These are phyloP conservation scores for Phoxinus phoxinus DNA, from an alignment of 2,113 vertebrate species.

Conservation along the genomic window DNA sequence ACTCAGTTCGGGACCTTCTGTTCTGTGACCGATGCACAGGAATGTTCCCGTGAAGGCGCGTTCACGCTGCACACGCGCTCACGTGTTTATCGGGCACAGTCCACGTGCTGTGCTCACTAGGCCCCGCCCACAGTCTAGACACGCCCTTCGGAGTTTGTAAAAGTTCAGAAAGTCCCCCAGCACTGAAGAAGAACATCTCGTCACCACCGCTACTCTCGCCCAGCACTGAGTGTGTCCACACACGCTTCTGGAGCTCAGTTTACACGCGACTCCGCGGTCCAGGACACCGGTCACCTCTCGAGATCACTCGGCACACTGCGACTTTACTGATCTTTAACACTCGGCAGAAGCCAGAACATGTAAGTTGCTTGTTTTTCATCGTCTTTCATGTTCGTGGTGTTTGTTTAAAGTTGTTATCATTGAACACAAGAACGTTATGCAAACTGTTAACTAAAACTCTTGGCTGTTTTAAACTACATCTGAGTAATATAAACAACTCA, in stretches of 20 bases:
- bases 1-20: background rate
- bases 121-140: slow-evolving; percentile 53
- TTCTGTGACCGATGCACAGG: background rate
- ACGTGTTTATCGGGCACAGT: slow-evolving; percentile 60
- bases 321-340: background rate
- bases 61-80: slow-evolving; percentile 33
- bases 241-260: background rate
- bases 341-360: background rate
- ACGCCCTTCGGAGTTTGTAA: slow-evolving; percentile 45
- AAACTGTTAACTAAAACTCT: background rate
- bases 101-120: slow-evolving; percentile 53
- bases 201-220: no score
- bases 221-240: background rate
- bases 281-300: background rate
- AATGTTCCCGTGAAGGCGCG: background rate
- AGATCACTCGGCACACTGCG: background rate
- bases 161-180: background rate
- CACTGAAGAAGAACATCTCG: background rate
- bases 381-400: background rate
- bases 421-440: background rate
- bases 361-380: slow-evolving; percentile 10
- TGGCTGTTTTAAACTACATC: background rate
- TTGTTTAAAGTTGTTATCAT: background rate
- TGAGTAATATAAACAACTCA: background rate
- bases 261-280: background rate